Evolutionary conservation across 2,113 vertebrate species (phyloP).

Genomic region (Herpetotheres cachinnans): DNA sequence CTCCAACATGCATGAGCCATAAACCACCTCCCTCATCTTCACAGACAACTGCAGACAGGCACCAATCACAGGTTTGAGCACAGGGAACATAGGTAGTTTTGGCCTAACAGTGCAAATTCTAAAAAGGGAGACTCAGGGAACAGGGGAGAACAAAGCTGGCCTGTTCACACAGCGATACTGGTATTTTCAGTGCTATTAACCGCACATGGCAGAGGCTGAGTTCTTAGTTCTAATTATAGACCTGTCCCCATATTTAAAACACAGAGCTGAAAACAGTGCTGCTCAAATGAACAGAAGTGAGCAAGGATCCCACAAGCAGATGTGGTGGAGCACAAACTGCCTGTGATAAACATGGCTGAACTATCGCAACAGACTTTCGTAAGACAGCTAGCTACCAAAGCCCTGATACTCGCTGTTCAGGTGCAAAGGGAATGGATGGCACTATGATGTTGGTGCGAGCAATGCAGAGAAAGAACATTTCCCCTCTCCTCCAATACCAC

Average conservation of each 20-base stretch:
- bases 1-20: not conserved
- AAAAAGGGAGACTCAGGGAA: not conserved
- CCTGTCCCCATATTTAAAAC: not conserved
- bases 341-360: not conserved
- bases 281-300: not conserved
- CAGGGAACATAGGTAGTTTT: not conserved
- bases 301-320: not conserved
- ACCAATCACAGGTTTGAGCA: not conserved
- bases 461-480: rapidly evolving
- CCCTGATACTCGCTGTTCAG: not conserved
- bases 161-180: not conserved
- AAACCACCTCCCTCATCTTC: not conserved
- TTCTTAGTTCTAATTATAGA: not conserved
- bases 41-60: not conserved
- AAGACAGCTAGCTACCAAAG: not conserved
- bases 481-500: not conserved
- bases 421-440: not conserved
- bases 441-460: not conserved
- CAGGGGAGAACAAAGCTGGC: not conserved
- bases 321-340: not conserved
- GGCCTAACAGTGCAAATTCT: not conserved
- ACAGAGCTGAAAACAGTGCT: not conserved
- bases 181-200: not conserved
- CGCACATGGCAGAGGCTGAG: not conserved
- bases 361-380: not conserved